Evolutionary conservation across 2,888 invertebrate species (phyloP).

Genomic region (Eretmocerus hayati): DNA sequence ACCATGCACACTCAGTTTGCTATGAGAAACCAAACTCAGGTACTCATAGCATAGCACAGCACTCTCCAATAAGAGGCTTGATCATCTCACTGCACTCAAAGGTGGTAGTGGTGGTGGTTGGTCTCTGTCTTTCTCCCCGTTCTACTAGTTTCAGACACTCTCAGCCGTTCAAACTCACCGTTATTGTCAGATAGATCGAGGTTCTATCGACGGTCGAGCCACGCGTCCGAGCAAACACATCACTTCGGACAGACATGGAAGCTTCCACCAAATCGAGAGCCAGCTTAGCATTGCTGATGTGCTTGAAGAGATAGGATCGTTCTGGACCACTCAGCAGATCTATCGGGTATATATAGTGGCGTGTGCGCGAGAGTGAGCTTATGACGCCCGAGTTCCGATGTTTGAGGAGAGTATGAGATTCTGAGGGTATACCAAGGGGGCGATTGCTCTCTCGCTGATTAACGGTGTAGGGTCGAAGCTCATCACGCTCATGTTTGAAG

Average conservation of each 20-base stretch:
- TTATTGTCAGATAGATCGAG: too few species aligned
- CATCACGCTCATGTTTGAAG: neutral
- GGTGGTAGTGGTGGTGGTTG: too few species aligned
- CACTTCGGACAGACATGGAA: neutral
- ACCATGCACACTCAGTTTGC: too few species aligned
- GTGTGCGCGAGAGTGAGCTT: slow-evolving; percentile 1
- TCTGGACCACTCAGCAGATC: too few species aligned
- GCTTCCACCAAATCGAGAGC: slow-evolving; percentile 23
- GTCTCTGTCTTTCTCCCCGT: too few species aligned
- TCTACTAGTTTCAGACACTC: too few species aligned
- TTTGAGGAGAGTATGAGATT: slow-evolving; percentile 23
- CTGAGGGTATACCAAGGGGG: neutral
- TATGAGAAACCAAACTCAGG: too few species aligned
- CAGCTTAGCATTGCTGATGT: slow-evolving; percentile 44
- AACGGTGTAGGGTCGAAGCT: slow-evolving; percentile 1
- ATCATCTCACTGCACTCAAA: too few species aligned
- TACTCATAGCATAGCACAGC: too few species aligned
- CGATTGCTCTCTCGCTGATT: slow-evolving; percentile 22
- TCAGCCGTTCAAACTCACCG: neutral
- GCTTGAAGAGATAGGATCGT: slow-evolving; percentile 25
- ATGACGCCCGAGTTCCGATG: slow-evolving; percentile 17
- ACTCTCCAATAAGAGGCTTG: too few species aligned
- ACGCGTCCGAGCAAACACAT: neutral
- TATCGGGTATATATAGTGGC: too few species aligned
- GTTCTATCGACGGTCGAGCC: too few species aligned